phyloP scores from a whole-genome alignment of 2,113 vertebrate species.

The Platysternon megacephalum region DNA sequence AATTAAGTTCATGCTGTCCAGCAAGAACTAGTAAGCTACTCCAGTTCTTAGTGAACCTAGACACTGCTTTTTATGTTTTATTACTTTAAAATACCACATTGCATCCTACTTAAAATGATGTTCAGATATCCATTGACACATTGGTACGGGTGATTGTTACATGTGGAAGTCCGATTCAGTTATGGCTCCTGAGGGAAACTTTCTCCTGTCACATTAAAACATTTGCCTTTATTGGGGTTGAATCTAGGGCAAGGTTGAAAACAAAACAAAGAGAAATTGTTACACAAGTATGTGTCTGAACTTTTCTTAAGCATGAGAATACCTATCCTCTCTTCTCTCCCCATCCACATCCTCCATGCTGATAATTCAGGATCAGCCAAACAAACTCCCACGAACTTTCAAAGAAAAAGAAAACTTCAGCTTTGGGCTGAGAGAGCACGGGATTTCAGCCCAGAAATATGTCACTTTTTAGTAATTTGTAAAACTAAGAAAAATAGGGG shows the following conservation, averaged over 20 bases:
- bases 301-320: not conserved
- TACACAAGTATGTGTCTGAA: not conserved
- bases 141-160: not conserved
- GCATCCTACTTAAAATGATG: not conserved
- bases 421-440: not conserved
- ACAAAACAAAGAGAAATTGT: not conserved
- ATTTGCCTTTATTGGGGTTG: not conserved
- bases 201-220: not conserved
- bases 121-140: not conserved
- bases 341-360: not conserved
- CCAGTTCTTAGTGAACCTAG: not conserved
- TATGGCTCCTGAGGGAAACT: not conserved
- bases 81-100: not conserved
- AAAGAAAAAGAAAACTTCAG: not conserved
- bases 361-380: not conserved
- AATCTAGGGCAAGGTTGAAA: not conserved
- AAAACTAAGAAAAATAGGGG: too few species aligned
- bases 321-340: too few species aligned
- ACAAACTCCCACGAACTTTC: not conserved
- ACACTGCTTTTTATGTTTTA: not conserved
- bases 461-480: too few species aligned
- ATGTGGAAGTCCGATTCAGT: not conserved
- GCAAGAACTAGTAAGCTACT: not conserved
- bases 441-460: not conserved
- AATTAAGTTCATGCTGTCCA: not conserved